Conservation (phyloP, 1,140 invertebrate genomes). For the Drosophila jambulina region DNA sequence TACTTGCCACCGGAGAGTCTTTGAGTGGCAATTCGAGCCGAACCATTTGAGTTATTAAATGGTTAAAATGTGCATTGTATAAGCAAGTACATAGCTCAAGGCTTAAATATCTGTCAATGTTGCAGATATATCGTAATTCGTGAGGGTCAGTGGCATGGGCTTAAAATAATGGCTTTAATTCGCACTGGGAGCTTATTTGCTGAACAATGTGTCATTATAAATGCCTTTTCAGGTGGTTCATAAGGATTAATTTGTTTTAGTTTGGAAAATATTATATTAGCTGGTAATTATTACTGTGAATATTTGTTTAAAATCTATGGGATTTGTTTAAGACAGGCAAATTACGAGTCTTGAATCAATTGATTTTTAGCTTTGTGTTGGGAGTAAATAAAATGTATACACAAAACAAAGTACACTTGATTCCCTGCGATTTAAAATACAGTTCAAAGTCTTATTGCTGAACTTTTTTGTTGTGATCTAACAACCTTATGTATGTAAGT, state of each 20-base stretch:
- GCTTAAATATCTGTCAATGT: slow-evolving; percentile 30
- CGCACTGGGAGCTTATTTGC: slow-evolving; percentile 1
- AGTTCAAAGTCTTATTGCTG: neutral
- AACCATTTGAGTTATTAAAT: slow-evolving; percentile 10
- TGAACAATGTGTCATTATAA: slow-evolving; percentile 4
- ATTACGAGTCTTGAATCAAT: neutral
- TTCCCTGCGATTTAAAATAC: neutral
- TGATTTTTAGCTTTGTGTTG: neutral
- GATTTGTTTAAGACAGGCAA: neutral
- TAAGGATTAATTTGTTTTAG: neutral
- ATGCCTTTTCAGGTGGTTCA: neutral
- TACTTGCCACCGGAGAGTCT: slow-evolving; percentile 15
- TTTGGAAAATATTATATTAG: neutral
- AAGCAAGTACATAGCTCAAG: neutral
- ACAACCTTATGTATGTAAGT: neutral
- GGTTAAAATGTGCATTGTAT: neutral
- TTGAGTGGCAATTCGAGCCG: slow-evolving; percentile 23
- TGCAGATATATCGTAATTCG: slow-evolving; percentile 5
- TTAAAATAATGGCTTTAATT: slow-evolving; percentile 7
- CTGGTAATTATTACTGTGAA: neutral
- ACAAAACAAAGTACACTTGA: neutral
- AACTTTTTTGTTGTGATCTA: neutral
- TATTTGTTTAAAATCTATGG: neutral
- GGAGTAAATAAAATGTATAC: neutral
- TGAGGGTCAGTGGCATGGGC: neutral